Evolutionary conservation across 2,888 invertebrate genomes (phyloP), one percentile per base, ranked within the genome.

Genomic region (Drosophila diplacantha): DNA sequence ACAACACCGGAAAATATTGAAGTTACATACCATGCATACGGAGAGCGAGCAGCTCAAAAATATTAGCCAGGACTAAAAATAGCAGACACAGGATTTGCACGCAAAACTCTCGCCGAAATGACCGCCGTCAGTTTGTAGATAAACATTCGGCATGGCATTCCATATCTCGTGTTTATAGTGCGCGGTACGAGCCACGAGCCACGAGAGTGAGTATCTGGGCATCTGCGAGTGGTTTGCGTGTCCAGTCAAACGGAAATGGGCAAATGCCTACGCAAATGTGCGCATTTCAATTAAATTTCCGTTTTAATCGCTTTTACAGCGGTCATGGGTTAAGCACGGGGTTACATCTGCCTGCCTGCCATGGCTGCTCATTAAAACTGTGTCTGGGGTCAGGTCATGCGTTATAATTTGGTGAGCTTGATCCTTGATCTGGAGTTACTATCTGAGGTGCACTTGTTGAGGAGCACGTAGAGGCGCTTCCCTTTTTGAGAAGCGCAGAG

Each of bases 231-330:
- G 68, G 43, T 49, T 69, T 68, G 54, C 49, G 75, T 58, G 63
- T 60, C 69, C 67, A 64, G 51, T 49, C 60, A 61, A 53, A 59
- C 68, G 75, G 75, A 72, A 75, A 75, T 66, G 72, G 56, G 59
- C 44, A 74, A 80, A 83, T 81, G 83, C 85, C 81, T 74, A 76
- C 72, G 70, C 73, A 82, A 85, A 77, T 75, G 77, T 72, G 77
- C 73, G 75, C 73, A 76, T 85, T 85, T 82, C 85, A 85, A 85
- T 84, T 84, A 84, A 85, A 84, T 74, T 79, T 75, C 70, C 67
- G 74, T 79, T 85, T 85, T 84, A 85, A 85, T 83, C 84, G 85
- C 81, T 74, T 83, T 74, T 74, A 59, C 72, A 69, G 43, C 14
- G 16, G 14, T 24, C 35, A 24, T 24, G 37, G 59, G 59, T 38